Evolutionary conservation across 2,113 vertebrate species (phyloP), one percentile per base, ranked within the genome.

Genomic region (Delphinapterus leucas): DNA sequence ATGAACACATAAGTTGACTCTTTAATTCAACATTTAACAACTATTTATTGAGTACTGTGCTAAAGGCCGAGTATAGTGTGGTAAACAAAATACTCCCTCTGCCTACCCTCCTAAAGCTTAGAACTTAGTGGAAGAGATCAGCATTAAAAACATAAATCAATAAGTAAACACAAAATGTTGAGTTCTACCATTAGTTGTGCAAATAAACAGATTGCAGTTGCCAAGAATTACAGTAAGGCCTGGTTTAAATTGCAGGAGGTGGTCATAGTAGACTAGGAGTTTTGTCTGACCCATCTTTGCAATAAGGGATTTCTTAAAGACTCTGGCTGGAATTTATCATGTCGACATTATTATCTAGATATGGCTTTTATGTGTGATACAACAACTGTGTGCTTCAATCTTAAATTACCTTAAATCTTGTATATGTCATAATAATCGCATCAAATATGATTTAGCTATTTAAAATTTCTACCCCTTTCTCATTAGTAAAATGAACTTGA

Each of bases 341-440:
- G 47, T 61, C 25, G 80, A 87, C 8, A 15, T 49, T 84, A 68
- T 71, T 36, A 49, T n/a, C 58, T 85, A 18, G 33, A 67, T 61
- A 74, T 18, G 33, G 41, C 6, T 84, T 92, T 85, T n/a, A 47
- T 80, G 11, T 55, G 77, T 65, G 63, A 90, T 18, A 76, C 28
- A 85, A 10, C 6, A 53, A 38, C 60, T 92, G 61, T 23, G 58
- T 74, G 67, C 10, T 93, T 97, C 31, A 76, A 15, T 76, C 49
- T 95, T 67, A 63, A 82, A 70, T 86, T 82, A 89, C 26, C 88
- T 86, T 74, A 86, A 83, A 76, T 73, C n/a, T 65, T 80, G 38
- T 77, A 9, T 25, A 49, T 26, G 3, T 67, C 60, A n/a, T 79
- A 38, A 70, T 76, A 58, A 53, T 76, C 41, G 28, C 8, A 67